phyloP scores from a whole-genome alignment of 2,888 invertebrate genomes.

The Chrysina gloriosa region DNA sequence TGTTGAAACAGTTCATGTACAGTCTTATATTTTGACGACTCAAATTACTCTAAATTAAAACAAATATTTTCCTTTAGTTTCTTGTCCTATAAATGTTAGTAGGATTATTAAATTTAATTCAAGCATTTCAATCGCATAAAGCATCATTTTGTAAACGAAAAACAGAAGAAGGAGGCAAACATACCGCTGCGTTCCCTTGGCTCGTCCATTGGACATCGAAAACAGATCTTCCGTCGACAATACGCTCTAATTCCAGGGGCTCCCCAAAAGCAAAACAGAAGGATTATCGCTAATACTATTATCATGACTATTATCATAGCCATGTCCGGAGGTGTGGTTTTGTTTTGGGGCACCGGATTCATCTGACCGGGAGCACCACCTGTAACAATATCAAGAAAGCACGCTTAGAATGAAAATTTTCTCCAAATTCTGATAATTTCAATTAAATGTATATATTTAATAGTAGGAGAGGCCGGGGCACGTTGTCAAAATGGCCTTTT shows the following conservation, averaged over 20 bases:
- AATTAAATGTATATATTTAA: too few relatives aligned
- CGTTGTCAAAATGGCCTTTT: too few relatives aligned
- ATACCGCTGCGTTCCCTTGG: conserved; percentile 60
- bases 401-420: background rate
- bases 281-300: conserved; percentile 68
- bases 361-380: conserved; percentile 38
- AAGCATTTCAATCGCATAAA: background rate
- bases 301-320: conserved; percentile 67
- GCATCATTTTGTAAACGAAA: background rate
- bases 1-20: too few relatives aligned
- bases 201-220: conserved; percentile 65
- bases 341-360: conserved; percentile 46
- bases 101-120: background rate
- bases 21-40: too few relatives aligned
- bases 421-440: too few relatives aligned
- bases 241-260: conserved; percentile 69
- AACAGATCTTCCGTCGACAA: conserved; percentile 64
- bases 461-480: too few relatives aligned
- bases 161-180: background rate
- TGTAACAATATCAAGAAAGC: conserved; percentile 41
- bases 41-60: too few relatives aligned
- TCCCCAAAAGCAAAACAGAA: conserved; percentile 71
- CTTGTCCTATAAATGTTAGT: background rate
- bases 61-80: too few relatives aligned
- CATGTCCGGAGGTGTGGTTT: conserved; percentile 31